These are phyloP conservation scores for Zosterops pallidus DNA, from an alignment of 2,113 vertebrate species.

Conservation along the genomic window DNA sequence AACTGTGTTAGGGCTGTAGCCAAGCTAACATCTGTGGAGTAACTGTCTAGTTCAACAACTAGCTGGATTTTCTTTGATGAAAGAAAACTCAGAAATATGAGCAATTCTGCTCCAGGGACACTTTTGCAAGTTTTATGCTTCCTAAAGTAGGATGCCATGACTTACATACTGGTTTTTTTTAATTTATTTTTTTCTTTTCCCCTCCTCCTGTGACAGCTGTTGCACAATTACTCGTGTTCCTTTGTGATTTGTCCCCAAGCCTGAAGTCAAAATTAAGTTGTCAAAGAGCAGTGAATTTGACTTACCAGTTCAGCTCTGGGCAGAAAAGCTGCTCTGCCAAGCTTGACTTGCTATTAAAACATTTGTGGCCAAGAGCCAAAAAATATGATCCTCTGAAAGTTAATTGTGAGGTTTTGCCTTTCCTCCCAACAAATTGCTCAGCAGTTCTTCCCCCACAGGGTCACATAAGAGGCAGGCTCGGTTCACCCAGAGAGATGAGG, in stretches of 20 bases:
- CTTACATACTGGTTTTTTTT: neutral
- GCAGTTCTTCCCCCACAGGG: neutral
- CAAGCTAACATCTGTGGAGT: slow-evolving; percentile 4
- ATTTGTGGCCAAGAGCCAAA: neutral
- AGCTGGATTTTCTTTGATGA: neutral
- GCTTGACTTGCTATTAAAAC: neutral
- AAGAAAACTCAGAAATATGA: neutral
- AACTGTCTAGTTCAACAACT: neutral
- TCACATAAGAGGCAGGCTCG: neutral
- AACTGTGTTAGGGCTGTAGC: neutral
- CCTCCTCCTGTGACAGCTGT: neutral
- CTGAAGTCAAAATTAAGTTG: slow-evolving; percentile 36
- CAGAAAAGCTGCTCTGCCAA: slow-evolving; percentile 6
- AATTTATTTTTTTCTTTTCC: fast-evolving
- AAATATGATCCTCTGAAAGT: neutral
- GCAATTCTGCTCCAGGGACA: neutral
- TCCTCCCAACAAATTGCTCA: neutral
- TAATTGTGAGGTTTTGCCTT: neutral
- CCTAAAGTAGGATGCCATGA: neutral
- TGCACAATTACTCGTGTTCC: neutral
- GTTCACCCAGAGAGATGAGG: neutral
- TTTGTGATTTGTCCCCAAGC: neutral
- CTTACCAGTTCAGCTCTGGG: neutral
- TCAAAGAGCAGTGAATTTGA: slow-evolving; percentile 1
- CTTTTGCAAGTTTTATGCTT: neutral